These are phyloP conservation scores for Dastarcus helophoroides DNA, from an alignment of 2,888 invertebrate genomes.

Conservation along the genomic window DNA sequence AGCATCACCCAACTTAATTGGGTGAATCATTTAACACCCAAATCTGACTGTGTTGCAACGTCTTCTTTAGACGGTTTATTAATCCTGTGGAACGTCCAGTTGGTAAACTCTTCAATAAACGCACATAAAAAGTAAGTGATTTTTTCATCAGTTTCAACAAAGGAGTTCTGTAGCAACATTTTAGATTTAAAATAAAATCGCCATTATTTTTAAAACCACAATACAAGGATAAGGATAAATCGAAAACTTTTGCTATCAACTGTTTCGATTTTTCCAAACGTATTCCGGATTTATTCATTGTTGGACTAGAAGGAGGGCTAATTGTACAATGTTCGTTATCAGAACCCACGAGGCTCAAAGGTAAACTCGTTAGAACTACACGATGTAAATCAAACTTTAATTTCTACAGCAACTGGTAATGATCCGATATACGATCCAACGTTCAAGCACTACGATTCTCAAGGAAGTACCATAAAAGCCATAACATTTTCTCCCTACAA, in stretches of 20 bases:
- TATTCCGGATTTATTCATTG: conserved; percentile 31
- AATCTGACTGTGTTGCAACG: neutral
- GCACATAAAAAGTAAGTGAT: too few species aligned
- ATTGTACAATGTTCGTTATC: conserved; percentile 34
- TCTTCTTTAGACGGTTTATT: neutral
- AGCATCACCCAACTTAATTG: conserved; percentile 32
- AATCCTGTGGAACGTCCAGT: neutral
- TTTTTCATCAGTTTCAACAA: neutral
- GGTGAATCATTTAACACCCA: too few species aligned
- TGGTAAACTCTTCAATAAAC: too few species aligned
- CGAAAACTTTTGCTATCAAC: conserved; percentile 25
- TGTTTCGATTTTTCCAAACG: conserved; percentile 35
- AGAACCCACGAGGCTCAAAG: conserved; percentile 27
- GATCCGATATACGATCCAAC: conserved; percentile 29
- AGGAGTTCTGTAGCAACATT: conserved; percentile 12
- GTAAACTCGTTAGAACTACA: neutral
- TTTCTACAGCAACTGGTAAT: conserved; percentile 6
- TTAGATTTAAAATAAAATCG: conserved; percentile 29
- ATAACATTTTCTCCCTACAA: conserved; percentile 31
- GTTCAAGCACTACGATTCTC: conserved; percentile 31
- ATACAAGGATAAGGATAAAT: too few species aligned
- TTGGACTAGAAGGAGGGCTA: conserved; percentile 36
- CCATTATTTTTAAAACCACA: conserved; percentile 22
- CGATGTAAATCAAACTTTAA: neutral
- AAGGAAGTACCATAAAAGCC: conserved; percentile 31